A percentile compares a stretch with the other conserved stretches of the same genome.
phyloP scores from a whole-genome alignment of 2,113 vertebrate genomes.

The Grallaria varia region DNA sequence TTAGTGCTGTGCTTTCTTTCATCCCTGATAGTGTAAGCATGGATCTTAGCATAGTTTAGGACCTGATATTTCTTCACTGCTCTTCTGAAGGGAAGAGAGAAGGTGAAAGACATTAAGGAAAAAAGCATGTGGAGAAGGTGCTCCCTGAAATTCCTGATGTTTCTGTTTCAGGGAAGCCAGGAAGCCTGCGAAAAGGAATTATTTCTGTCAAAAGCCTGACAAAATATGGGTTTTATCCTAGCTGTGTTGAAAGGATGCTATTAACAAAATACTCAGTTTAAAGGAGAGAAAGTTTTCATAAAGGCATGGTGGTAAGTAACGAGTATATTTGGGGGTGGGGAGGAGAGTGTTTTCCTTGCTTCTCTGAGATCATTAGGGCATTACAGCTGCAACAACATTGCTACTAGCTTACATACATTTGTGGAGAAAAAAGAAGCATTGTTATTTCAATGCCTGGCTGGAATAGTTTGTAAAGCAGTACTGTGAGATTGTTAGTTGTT shows the following conservation, averaged over 20 bases:
- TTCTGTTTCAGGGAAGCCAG: background rate
- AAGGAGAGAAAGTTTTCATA: background rate
- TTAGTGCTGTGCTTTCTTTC: background rate
- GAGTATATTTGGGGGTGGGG: background rate
- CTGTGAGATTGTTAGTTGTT: background rate
- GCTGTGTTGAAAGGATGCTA: background rate
- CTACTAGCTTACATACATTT: background rate
- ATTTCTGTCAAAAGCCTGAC: background rate
- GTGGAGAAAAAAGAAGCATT: constrained; percentile 4
- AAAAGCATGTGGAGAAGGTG: background rate
- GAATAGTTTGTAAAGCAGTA: background rate
- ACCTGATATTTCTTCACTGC: background rate
- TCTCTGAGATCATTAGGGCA: constrained; percentile 11
- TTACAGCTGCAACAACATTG: constrained; percentile 52
- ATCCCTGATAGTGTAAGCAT: background rate
- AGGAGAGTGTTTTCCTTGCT: background rate
- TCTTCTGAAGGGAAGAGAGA: background rate
- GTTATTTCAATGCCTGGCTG: constrained; percentile 29
- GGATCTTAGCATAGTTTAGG: background rate
- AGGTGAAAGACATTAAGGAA: background rate
- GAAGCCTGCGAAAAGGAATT: background rate
- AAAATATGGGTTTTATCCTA: background rate
- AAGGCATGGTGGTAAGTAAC: rapidly evolving
- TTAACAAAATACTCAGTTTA: background rate
- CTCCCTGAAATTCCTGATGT: background rate